These are phyloP conservation scores for Odiellus spinosus DNA, from an alignment of 2,888 invertebrate genomes.

Conservation along the genomic window DNA sequence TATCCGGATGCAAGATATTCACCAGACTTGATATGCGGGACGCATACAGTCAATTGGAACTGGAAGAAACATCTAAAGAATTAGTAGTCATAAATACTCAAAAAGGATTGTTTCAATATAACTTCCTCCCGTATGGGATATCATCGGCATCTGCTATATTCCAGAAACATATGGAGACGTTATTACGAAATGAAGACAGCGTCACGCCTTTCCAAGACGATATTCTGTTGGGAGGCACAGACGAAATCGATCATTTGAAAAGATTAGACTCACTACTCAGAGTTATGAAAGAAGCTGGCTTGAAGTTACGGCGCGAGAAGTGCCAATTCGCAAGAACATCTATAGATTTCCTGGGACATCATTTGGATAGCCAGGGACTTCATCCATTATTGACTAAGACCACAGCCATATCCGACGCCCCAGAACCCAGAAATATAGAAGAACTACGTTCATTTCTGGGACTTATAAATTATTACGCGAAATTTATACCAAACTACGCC, in stretches of 20 bases:
- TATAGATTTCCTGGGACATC: conserved; percentile 21
- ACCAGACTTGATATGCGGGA: neutral
- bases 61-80: neutral
- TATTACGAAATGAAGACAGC: neutral
- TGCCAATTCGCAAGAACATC: conserved; percentile 1
- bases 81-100: conserved; percentile 6
- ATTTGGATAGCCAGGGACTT: conserved; percentile 18
- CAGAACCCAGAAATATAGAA: conserved; percentile 20
- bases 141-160: conserved; percentile 4
- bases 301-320: too few relatives aligned
- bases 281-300: too few relatives aligned
- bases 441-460: conserved; percentile 23
- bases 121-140: neutral
- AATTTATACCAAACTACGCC: conserved; percentile 21
- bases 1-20: neutral
- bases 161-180: conserved; percentile 3
- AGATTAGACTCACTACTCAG: too few relatives aligned
- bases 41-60: neutral
- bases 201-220: neutral
- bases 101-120: conserved; percentile 1
- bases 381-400: conserved; percentile 19
- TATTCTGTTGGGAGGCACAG: too few relatives aligned
- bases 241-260: too few relatives aligned
- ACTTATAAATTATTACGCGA: conserved; percentile 22
- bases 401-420: conserved; percentile 21